A percentile compares a stretch with the other conserved stretches of the same genome.
Conservation (phyloP, 2,113 vertebrate species). For the Urocitellus parryii region DNA sequence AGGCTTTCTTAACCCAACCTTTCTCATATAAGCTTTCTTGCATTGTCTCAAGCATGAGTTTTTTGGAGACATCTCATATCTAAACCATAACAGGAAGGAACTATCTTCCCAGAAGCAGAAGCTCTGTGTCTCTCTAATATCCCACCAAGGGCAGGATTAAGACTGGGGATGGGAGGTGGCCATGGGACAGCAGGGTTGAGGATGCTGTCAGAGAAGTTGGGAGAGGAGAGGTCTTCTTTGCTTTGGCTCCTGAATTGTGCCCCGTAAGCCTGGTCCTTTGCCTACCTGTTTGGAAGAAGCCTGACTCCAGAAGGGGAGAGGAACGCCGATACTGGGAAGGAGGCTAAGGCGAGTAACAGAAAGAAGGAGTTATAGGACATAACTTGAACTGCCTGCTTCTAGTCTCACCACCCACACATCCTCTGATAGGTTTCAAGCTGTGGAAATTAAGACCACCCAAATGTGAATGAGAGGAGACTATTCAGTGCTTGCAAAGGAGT, state of each 20-base stretch:
- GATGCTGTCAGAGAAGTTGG: not conserved
- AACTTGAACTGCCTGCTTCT: not conserved
- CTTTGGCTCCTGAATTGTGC: not conserved
- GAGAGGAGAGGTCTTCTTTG: not conserved
- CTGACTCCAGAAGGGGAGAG: not conserved
- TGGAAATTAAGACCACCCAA: not conserved
- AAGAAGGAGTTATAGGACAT: not conserved
- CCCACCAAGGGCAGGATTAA: not conserved
- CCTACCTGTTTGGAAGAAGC: not conserved
- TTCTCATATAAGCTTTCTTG: no score
- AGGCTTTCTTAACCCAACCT: no score
- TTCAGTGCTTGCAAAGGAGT: not conserved
- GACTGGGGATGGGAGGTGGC: not conserved
- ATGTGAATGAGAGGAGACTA: not conserved
- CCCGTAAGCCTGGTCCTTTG: not conserved
- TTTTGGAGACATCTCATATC: no score
- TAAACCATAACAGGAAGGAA: not conserved
- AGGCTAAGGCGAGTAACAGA: not conserved
- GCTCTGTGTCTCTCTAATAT: not conserved
- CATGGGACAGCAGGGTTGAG: not conserved
- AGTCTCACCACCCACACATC: not conserved
- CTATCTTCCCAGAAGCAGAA: not conserved
- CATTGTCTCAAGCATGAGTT: no score
- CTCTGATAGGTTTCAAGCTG: not conserved
- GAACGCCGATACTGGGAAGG: no score